phyloP scores from a whole-genome alignment of 2,797 vertebrate species.

The Hafferia zeledoni region DNA sequence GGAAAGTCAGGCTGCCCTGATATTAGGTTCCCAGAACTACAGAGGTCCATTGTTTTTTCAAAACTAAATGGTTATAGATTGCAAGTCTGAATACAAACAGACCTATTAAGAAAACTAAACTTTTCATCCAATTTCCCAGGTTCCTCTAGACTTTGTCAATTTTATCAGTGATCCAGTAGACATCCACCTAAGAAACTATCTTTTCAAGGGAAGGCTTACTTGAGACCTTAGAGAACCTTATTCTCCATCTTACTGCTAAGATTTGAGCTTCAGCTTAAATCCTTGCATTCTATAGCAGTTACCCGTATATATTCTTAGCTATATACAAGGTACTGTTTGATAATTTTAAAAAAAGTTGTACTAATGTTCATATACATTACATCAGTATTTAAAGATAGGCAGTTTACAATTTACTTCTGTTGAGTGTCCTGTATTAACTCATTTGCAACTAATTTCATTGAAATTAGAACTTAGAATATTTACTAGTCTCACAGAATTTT shows the following conservation, averaged over 20 bases:
- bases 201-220: background rate
- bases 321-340: background rate
- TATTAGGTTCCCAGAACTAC: constrained; percentile 53
- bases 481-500: background rate
- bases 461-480: background rate
- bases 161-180: background rate
- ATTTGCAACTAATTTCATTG: background rate
- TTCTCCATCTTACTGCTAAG: background rate
- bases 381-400: background rate
- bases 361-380: background rate
- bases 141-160: background rate
- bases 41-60: constrained; percentile 53
- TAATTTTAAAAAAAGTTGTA: background rate
- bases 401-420: background rate
- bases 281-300: background rate
- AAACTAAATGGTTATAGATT: background rate
- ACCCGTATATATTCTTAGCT: background rate
- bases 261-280: background rate
- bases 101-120: background rate
- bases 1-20: constrained; percentile 17
- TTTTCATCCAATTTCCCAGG: background rate
- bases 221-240: background rate
- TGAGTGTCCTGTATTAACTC: background rate
- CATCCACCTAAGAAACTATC: background rate
- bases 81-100: background rate